Evolutionary conservation across 1,140 invertebrate species (phyloP), one percentile per base, ranked within the genome.

Genomic region (Tetramorium simillimum): DNA sequence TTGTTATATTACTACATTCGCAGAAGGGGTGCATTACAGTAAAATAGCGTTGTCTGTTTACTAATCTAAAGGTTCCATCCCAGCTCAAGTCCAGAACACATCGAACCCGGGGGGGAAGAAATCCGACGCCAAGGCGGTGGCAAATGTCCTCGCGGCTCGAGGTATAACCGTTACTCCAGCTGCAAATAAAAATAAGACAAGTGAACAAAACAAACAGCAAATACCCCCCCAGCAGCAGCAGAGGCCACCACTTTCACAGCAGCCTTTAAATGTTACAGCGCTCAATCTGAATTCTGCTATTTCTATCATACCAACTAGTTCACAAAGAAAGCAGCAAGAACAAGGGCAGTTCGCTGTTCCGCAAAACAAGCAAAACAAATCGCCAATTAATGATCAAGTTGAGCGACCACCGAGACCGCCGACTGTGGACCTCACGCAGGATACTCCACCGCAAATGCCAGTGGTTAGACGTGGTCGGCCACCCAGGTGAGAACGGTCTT

Each of bases 141-240:
- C 97, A 1, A 97, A 97, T 93, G 96, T 97, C 51, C 93, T 98
- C 60, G 97, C 97, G 12, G 97, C 97, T 16, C 94, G 97, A 87
- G 97, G 97, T 24, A 97, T 97, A 77, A 97, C 97, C 40, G 96
- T 97, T 0, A 97, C 97, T 76, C 96, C 96, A 40, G 95, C 95
- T 10, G 94, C 95, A 62, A 96, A 96, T 69, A 95, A 95, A 85
- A 94, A 94, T 81, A 93, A 92, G 51, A 43, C 90, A n/a, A 84
- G 84, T 56, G 91, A 95, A 21, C 87, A 92, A 72, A 92, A 92
- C 49, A 93, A 93, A 53, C 92, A 93, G 86, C 89, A 91, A 33
- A 58, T 91, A 21, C 91, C 92, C 65, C 69, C 87, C 10, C 92
- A 92, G 75, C 92, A 90, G 56, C 88, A 87, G 87, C 89, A 92